Evolutionary conservation across 92 coral and sea anemone genomes (phyloP).

Genomic region (Pocillopora grandis): DNA sequence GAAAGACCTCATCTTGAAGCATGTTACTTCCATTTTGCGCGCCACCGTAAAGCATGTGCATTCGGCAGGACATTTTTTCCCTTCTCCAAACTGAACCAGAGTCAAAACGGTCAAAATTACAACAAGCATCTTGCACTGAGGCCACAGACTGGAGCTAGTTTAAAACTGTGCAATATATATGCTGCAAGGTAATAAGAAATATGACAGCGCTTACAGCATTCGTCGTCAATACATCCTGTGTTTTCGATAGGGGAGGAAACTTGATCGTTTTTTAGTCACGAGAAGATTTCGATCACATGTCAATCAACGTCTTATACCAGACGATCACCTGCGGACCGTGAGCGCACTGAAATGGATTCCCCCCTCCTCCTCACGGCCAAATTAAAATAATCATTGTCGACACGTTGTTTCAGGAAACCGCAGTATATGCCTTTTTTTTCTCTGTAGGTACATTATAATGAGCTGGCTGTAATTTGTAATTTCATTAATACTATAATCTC

Average conservation of each 20-base stretch:
- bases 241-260: not conserved
- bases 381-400: too few species aligned
- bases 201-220: not conserved
- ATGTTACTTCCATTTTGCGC: slow-evolving; percentile 1
- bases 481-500: too few species aligned
- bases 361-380: not conserved
- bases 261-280: not conserved
- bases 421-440: too few species aligned
- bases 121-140: slow-evolving; percentile 7
- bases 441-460: too few species aligned
- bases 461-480: too few species aligned
- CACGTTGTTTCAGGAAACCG: too few species aligned
- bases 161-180: not conserved
- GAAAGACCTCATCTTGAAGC: slow-evolving; percentile 30
- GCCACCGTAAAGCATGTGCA: not conserved
- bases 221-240: slow-evolving; percentile 4
- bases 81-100: not conserved
- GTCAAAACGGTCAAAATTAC: not conserved
- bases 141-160: not conserved
- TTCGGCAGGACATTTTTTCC: slow-evolving; percentile 1
- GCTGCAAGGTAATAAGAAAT: slow-evolving; percentile 13
- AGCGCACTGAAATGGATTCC: not conserved
- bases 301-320: not conserved
- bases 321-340: not conserved
- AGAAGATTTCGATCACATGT: not conserved